Percentiles rank a stretch among this genome's conserved stretches.
These are phyloP conservation scores for Acleris holmiana DNA, from an alignment of 2,888 invertebrate genomes.

Conservation along the genomic window DNA sequence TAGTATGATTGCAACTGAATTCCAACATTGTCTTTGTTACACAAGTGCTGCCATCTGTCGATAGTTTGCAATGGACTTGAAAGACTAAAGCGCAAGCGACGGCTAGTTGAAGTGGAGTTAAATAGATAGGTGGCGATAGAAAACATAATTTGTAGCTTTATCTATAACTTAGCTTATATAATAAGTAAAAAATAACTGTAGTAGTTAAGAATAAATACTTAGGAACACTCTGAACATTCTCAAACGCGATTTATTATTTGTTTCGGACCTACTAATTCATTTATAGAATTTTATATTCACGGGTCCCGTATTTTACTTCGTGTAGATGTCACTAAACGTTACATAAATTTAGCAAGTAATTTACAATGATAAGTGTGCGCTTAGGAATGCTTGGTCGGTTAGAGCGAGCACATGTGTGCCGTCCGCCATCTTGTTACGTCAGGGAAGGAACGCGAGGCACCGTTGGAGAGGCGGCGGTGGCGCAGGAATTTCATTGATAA, in stretches of 20 bases:
- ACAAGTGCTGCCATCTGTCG: constrained; percentile 29
- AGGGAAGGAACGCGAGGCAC: constrained; percentile 73
- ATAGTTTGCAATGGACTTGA: not conserved
- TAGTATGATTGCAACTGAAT: not conserved
- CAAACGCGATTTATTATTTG: not conserved
- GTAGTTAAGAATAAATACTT: not conserved
- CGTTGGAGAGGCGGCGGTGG: constrained; percentile 61
- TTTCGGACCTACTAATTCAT: not conserved
- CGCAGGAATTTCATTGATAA: constrained; percentile 81
- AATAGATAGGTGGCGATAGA: constrained; percentile 11
- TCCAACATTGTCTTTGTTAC: not conserved
- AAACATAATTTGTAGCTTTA: not conserved
- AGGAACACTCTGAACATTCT: not conserved
- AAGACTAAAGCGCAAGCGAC: not conserved
- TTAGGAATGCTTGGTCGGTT: constrained; percentile 32
- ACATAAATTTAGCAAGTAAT: constrained; percentile 3
- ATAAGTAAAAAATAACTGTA: not conserved
- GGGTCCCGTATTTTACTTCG: too few relatives aligned
- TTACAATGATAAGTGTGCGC: constrained; percentile 22
- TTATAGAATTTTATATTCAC: too few relatives aligned
- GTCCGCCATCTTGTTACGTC: constrained; percentile 79
- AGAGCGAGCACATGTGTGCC: constrained; percentile 46
- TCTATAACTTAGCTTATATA: not conserved
- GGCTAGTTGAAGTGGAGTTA: not conserved
- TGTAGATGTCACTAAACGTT: too few relatives aligned